Evolutionary conservation across 2,888 invertebrate species (phyloP).

Genomic region (Dichetophora obliterata): DNA sequence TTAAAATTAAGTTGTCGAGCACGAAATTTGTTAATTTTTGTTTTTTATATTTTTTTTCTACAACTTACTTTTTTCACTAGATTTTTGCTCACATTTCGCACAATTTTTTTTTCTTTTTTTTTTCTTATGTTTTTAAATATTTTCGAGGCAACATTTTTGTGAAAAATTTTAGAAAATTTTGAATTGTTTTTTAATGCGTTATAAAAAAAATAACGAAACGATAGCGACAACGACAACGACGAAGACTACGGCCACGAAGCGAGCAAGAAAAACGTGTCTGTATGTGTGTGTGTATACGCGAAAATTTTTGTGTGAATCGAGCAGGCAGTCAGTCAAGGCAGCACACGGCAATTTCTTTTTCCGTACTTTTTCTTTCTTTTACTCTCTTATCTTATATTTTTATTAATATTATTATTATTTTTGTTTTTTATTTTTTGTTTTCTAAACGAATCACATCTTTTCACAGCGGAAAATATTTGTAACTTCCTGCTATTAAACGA

Average conservation of each 20-base stretch:
- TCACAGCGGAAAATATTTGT: not conserved
- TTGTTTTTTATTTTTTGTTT: not conserved
- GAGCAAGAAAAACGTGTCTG: conserved; percentile 37
- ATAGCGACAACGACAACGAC: not conserved
- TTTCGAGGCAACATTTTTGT: conserved; percentile 1
- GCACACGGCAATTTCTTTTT: conserved; percentile 14
- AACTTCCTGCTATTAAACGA: not conserved
- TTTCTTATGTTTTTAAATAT: not conserved
- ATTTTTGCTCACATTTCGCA: too few relatives aligned
- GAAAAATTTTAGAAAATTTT: not conserved
- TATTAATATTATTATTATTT: not conserved
- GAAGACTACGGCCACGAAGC: conserved; percentile 1
- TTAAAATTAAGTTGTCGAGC: not conserved
- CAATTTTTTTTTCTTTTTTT: not conserved
- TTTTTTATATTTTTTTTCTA: not conserved
- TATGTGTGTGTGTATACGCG: conserved; percentile 27
- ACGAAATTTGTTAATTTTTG: too few relatives aligned
- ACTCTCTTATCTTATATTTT: not conserved
- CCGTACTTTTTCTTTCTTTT: not conserved
- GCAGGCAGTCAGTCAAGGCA: not conserved
- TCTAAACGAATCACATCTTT: not conserved
- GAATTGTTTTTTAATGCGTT: not conserved
- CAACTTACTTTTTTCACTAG: not conserved
- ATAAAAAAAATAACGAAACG: conserved; percentile 13
- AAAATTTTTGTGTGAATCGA: conserved; percentile 31